Evolutionary conservation across 2,888 invertebrate genomes (phyloP).

Genomic region (Galerucella pusilla): DNA sequence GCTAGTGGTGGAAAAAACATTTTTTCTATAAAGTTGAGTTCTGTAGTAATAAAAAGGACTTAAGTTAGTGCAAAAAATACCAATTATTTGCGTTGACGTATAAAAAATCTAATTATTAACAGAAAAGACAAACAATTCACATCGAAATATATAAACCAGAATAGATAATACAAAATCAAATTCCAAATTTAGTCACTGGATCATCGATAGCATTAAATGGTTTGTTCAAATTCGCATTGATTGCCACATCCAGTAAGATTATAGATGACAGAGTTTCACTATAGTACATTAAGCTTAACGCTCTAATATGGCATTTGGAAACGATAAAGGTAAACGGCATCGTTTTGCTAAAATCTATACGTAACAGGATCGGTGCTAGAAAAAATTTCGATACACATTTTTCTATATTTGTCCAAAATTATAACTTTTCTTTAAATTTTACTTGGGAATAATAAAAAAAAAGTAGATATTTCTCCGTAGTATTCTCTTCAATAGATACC

Average conservation of each 20-base stretch:
- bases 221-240: not conserved
- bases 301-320: not conserved
- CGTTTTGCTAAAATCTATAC: slow-evolving; percentile 6
- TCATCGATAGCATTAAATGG: not conserved
- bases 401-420: no score
- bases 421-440: no score
- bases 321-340: slow-evolving; percentile 6
- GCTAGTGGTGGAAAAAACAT: no score
- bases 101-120: not conserved
- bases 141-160: not conserved
- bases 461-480: no score
- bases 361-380: not conserved
- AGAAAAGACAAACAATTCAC: not conserved
- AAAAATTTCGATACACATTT: no score
- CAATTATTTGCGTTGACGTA: no score
- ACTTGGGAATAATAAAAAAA: no score
- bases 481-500: no score
- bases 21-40: no score
- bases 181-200: not conserved
- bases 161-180: not conserved
- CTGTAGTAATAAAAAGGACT: no score
- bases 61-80: no score
- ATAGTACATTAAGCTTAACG: slow-evolving; percentile 15
- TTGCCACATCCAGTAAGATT: not conserved
- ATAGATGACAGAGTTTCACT: slow-evolving; percentile 2